phyloP scores from a whole-genome alignment of 2,113 vertebrate species.

The Falco punctatus region DNA sequence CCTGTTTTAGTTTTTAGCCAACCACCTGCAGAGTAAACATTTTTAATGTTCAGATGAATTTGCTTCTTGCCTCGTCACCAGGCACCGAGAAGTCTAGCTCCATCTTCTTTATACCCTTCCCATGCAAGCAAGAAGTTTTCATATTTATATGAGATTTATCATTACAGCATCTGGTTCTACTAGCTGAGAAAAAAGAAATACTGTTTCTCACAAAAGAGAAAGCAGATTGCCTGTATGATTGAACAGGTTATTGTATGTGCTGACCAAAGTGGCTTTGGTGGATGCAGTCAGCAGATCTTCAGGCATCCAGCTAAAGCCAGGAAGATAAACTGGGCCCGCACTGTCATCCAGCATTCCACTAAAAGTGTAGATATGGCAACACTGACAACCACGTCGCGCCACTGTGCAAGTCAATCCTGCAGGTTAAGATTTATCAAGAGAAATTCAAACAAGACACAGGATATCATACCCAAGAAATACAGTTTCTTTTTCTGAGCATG shows the following conservation, averaged over 20 bases:
- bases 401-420: background rate
- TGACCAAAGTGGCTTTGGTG: background rate
- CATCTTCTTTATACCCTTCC: background rate
- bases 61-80: background rate
- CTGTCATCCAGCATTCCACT: background rate
- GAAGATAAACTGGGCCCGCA: background rate
- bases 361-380: rapidly evolving
- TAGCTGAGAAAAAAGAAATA: background rate
- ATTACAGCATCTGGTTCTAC: background rate
- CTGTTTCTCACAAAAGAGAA: background rate
- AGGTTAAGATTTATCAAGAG: no score
- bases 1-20: background rate
- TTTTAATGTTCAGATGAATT: background rate
- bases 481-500: background rate
- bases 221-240: rapidly evolving
- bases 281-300: background rate
- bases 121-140: background rate
- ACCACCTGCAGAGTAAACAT: background rate
- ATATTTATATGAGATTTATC: no score
- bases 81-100: background rate
- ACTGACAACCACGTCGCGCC: rapidly evolving
- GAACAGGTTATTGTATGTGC: background rate
- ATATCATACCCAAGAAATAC: background rate
- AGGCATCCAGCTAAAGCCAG: background rate
- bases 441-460: background rate